phyloP scores from a whole-genome alignment of 2,797 vertebrate genomes.

The Esox lucius region DNA sequence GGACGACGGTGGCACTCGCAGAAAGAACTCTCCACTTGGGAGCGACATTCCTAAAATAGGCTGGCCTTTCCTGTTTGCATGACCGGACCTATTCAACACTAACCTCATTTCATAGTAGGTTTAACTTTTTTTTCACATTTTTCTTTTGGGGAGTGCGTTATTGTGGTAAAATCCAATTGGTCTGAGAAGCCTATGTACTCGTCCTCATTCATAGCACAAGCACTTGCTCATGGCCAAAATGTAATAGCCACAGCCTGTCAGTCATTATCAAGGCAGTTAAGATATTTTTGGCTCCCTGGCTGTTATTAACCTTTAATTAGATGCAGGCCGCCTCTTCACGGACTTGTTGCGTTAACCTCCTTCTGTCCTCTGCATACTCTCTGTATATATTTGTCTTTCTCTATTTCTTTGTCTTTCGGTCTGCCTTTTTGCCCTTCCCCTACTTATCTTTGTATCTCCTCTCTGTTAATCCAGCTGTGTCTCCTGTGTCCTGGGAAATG shows the following conservation, averaged over 20 bases:
- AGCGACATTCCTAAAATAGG: conserved; percentile 54
- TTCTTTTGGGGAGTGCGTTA: not conserved
- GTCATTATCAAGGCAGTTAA: not conserved
- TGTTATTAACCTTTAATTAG: not conserved
- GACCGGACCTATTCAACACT: conserved; percentile 49
- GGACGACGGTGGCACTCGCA: conserved; percentile 9
- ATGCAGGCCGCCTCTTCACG: not conserved
- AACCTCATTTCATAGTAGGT: conserved; percentile 33
- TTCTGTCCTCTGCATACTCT: too few relatives aligned
- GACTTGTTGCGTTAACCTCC: too few relatives aligned
- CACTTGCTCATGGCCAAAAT: not conserved
- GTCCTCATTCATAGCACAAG: not conserved
- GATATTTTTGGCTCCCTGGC: not conserved
- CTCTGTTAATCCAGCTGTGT: not conserved
- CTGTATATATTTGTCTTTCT: not conserved
- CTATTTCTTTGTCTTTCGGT: conserved; percentile 21
- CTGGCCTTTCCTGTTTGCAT: conserved; percentile 35
- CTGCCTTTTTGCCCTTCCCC: not conserved
- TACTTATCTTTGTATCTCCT: not conserved
- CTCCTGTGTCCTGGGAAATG: not conserved
- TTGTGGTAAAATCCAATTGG: not conserved
- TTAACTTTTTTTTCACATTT: not conserved
- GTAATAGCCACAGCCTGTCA: not conserved
- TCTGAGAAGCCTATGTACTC: not conserved
- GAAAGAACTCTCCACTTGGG: not conserved